Conservation (phyloP, 2,888 invertebrate genomes). For the Xylota sylvarum region DNA sequence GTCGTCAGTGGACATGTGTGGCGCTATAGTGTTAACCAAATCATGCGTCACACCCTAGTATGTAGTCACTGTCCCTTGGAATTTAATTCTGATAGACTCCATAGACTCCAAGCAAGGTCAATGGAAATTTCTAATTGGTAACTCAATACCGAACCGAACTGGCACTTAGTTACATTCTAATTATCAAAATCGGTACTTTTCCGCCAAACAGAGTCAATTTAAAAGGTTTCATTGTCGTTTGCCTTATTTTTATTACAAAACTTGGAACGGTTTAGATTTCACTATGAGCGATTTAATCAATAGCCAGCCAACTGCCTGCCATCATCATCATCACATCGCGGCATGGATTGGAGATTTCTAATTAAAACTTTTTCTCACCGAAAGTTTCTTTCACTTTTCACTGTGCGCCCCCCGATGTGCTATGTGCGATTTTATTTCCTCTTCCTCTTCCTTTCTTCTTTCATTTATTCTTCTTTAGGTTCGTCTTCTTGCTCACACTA, state of each 20-base stretch:
- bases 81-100: too few relatives aligned
- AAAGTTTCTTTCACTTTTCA: conserved; percentile 51
- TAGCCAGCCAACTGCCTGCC: conserved; percentile 14
- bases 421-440: conserved; percentile 36
- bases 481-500: neutral
- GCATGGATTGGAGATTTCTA: conserved; percentile 46
- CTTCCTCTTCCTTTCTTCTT: neutral
- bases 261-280: conserved; percentile 31
- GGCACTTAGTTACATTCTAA: neutral
- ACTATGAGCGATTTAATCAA: conserved; percentile 37
- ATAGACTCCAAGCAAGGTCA: neutral
- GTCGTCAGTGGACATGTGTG: too few relatives aligned
- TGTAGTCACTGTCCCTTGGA: too few relatives aligned
- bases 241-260: conserved; percentile 38
- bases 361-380: conserved; percentile 66
- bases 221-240: conserved; percentile 8
- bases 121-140: neutral
- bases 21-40: too few relatives aligned
- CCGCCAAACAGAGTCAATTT: neutral
- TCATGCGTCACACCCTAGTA: too few relatives aligned
- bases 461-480: neutral
- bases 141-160: neutral
- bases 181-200: conserved; percentile 9
- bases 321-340: conserved; percentile 40
- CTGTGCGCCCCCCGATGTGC: neutral